These are phyloP conservation scores for Arrhamphus sclerolepis DNA, from an alignment of 2,797 vertebrate genomes.

Conservation along the genomic window DNA sequence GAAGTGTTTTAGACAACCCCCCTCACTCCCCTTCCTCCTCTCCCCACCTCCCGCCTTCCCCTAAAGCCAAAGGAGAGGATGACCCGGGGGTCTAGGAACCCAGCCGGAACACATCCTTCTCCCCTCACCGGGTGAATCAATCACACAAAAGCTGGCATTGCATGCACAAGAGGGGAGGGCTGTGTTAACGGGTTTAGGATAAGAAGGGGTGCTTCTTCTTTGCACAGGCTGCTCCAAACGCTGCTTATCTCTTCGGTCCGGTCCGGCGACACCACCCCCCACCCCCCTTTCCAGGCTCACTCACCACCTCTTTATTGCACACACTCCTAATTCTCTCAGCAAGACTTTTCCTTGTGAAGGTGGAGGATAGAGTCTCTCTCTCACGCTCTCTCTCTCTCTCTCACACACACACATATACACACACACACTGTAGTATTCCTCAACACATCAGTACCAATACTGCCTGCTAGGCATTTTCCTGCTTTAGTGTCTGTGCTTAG, in stretches of 20 bases:
- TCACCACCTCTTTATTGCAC: constrained; percentile 15
- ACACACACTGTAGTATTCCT: constrained; percentile 17
- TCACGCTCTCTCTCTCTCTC: constrained; percentile 29
- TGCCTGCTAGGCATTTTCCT: constrained; percentile 50
- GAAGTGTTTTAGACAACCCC: constrained; percentile 62
- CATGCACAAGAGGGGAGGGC: constrained; percentile 32
- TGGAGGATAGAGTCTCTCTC: constrained; percentile 35
- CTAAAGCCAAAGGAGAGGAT: constrained; percentile 48
- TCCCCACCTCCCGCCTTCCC: constrained; percentile 18
- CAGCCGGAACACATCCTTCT: constrained; percentile 49
- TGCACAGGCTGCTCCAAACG: constrained; percentile 58
- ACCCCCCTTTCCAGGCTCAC: too few species aligned
- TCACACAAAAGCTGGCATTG: constrained; percentile 56
- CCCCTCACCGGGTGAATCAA: constrained; percentile 57
- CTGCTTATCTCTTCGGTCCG: constrained; percentile 60
- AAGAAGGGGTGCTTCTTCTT: constrained; percentile 33
- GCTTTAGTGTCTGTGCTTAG: background rate
- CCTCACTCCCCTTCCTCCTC: background rate
- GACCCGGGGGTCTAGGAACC: constrained; percentile 64
- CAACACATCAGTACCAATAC: constrained; percentile 36
- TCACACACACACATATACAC: constrained; percentile 13
- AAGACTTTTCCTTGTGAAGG: constrained; percentile 47
- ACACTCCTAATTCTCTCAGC: constrained; percentile 36
- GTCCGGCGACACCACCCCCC: background rate
- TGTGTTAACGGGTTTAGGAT: constrained; percentile 9